A percentile compares a stretch with the other conserved stretches of the same genome.
Evolutionary conservation across 1,140 invertebrate genomes (phyloP).

Genomic region (Sitodiplosis mosellana): DNA sequence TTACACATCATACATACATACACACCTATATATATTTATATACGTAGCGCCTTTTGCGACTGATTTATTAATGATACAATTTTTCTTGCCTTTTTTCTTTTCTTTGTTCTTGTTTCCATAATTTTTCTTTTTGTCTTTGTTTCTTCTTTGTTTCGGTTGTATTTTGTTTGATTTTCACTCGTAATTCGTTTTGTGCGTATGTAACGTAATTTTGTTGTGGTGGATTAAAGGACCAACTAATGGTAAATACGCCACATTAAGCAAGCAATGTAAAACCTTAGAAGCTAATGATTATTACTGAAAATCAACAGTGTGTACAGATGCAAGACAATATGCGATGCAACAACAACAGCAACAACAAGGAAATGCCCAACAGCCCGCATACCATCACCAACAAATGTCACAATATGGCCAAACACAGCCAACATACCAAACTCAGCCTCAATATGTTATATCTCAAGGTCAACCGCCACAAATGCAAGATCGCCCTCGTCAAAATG

Average conservation of each 20-base stretch:
- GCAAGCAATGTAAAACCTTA: constrained; percentile 85
- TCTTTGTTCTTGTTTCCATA: no score
- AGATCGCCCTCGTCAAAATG: no score
- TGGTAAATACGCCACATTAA: constrained; percentile 79
- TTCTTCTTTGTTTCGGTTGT: not conserved
- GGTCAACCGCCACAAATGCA: constrained; percentile 24
- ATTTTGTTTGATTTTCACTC: no score
- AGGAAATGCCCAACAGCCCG: constrained; percentile 4
- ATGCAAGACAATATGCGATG: not conserved
- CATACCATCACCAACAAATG: constrained; percentile 7
- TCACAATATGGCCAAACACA: not conserved
- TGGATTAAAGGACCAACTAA: constrained; percentile 35
- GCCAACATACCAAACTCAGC: no score
- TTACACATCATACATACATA: no score
- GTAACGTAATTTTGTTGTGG: not conserved
- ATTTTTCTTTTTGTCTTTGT: not conserved
- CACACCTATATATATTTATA: no score
- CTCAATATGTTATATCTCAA: not conserved
- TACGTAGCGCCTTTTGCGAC: not conserved
- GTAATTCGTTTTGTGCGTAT: no score
- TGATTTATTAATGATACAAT: no score
- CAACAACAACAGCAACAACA: constrained; percentile 3
- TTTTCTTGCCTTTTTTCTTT: no score
- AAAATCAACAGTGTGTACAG: constrained; percentile 40
- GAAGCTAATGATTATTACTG: constrained; percentile 89